These are phyloP conservation scores for Hippolais icterina DNA, from an alignment of 2,113 vertebrate genomes.

Conservation along the genomic window DNA sequence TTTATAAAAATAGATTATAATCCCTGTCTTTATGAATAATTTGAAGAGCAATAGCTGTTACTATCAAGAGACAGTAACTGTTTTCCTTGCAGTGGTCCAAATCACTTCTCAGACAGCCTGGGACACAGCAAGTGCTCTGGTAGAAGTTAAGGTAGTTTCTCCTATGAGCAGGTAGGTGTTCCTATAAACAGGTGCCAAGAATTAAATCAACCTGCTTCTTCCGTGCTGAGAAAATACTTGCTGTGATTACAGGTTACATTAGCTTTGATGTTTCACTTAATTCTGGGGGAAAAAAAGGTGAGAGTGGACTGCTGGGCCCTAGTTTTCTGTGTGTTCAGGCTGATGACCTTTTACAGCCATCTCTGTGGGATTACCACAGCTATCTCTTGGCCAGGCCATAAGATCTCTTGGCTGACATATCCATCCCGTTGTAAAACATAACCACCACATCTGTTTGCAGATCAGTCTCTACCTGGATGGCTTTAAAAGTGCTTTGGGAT, in stretches of 20 bases:
- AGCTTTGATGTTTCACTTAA: neutral
- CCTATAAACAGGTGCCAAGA: neutral
- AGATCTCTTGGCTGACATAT: neutral
- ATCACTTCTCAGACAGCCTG: neutral
- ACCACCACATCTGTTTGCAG: neutral
- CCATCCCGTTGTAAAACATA: neutral
- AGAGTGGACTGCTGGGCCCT: neutral
- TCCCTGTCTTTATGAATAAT: neutral
- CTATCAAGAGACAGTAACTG: neutral
- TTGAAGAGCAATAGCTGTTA: neutral
- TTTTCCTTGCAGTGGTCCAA: neutral
- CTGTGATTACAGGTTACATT: neutral
- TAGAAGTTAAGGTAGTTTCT: neutral
- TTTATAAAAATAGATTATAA: neutral
- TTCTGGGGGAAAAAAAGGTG: neutral
- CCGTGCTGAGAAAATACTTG: neutral
- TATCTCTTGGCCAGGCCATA: neutral
- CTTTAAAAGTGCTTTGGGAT: neutral
- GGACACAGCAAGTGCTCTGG: neutral
- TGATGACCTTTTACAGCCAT: neutral
- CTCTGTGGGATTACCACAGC: neutral
- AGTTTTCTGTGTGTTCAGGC: accelerated
- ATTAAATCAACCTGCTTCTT: neutral
- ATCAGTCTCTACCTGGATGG: neutral
- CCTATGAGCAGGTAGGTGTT: neutral